phyloP scores from a whole-genome alignment of 2,797 vertebrate genomes.

The Setipinna tenuifilis region DNA sequence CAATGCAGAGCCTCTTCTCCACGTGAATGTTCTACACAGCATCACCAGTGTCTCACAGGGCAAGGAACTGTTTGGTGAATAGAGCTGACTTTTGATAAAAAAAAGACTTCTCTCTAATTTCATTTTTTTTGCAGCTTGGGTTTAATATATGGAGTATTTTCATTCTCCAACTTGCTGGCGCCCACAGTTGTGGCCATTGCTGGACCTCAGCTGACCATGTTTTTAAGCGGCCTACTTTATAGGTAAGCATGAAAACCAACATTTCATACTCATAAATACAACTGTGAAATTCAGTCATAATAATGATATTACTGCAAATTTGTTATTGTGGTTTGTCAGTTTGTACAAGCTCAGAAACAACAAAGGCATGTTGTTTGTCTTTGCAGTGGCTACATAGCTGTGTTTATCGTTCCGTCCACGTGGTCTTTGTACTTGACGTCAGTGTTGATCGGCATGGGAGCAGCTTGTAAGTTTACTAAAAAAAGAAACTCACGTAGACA shows the following conservation, averaged over 20 bases:
- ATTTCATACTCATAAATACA: neutral
- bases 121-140: conserved; percentile 73
- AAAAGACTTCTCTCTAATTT: neutral
- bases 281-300: neutral
- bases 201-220: conserved; percentile 74
- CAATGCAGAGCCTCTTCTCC: neutral
- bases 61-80: neutral
- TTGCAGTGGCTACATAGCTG: conserved; percentile 76
- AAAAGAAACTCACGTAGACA: neutral
- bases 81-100: neutral
- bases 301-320: neutral
- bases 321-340: neutral
- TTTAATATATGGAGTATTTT: conserved; percentile 84
- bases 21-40: neutral
- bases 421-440: conserved; percentile 84
- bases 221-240: conserved; percentile 80
- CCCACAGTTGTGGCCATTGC: conserved; percentile 73
- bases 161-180: conserved; percentile 77
- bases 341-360: neutral
- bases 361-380: conserved; percentile 6
- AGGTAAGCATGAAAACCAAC: conserved; percentile 65
- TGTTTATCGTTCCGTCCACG: conserved; percentile 74
- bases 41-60: neutral
- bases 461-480: conserved; percentile 74
- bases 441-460: conserved; percentile 76